Conservation (phyloP, 2,888 invertebrate genomes). For the Pilophorus perplexus region DNA sequence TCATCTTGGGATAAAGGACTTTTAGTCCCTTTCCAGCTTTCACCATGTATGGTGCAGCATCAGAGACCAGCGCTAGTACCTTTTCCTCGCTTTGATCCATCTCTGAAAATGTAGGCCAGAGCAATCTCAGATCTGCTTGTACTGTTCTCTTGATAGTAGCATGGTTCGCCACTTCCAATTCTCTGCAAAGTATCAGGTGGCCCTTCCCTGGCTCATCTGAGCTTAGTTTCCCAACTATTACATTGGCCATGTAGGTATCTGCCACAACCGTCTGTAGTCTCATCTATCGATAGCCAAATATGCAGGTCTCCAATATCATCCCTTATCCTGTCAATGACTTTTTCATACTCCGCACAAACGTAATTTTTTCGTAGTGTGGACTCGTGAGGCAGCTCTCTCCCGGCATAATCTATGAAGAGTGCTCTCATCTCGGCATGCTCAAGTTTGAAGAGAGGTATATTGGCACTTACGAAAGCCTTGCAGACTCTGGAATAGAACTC, state of each 20-base stretch:
- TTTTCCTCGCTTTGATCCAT: background rate
- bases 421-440: constrained; percentile 11
- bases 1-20: constrained; percentile 19
- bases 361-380: too few species aligned
- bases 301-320: constrained; percentile 31
- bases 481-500: constrained; percentile 11
- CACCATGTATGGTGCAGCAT: constrained; percentile 30
- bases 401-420: constrained; percentile 22
- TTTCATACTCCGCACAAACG: too few species aligned
- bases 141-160: constrained; percentile 1
- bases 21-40: constrained; percentile 12
- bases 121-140: constrained; percentile 6
- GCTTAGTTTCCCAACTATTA: background rate
- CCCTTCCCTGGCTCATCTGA: background rate
- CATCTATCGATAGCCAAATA: constrained; percentile 39
- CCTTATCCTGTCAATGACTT: constrained; percentile 25
- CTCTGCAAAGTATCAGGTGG: background rate
- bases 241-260: too few species aligned
- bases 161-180: background rate
- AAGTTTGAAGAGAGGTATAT: too few species aligned
- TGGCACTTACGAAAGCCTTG: too few species aligned
- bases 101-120: background rate
- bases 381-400: too few species aligned
- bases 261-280: constrained; percentile 27
- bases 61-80: too few species aligned